phyloP scores from a whole-genome alignment of 2,113 vertebrate genomes.

The Phasianus colchicus region DNA sequence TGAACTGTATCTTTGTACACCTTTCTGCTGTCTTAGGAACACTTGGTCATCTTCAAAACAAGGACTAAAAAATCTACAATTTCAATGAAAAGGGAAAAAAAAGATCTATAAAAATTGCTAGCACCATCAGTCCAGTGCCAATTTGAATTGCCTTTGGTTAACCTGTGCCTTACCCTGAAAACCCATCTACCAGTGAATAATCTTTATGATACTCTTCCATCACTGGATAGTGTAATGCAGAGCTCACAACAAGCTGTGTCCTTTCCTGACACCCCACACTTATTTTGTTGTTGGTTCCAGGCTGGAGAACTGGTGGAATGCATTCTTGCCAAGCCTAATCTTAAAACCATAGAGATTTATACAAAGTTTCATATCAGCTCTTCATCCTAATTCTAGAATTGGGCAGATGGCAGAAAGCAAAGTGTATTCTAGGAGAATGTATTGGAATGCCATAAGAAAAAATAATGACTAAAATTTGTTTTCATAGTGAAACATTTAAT shows the following conservation, averaged over 20 bases:
- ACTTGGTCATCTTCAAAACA: not conserved
- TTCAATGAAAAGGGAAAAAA: not conserved
- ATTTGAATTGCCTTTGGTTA: not conserved
- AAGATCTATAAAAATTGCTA: not conserved
- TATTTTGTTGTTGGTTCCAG: slow-evolving; percentile 22
- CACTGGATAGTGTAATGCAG: not conserved
- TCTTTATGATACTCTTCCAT: not conserved
- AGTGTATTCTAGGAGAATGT: not conserved
- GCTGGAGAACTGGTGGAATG: slow-evolving; percentile 28
- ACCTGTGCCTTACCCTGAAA: not conserved
- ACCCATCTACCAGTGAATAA: not conserved
- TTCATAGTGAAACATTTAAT: slow-evolving; percentile 52
- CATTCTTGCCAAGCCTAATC: slow-evolving; percentile 19
- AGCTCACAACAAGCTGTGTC: slow-evolving; percentile 17
- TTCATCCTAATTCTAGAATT: slow-evolving; percentile 34
- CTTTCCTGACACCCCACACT: slow-evolving; percentile 20
- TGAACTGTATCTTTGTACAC: not conserved
- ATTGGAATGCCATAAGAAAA: slow-evolving; percentile 44
- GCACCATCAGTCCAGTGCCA: not conserved
- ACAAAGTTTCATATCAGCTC: not conserved
- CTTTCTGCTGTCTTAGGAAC: not conserved
- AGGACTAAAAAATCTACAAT: not conserved
- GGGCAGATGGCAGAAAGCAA: not conserved
- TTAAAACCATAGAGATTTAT: slow-evolving; percentile 34
- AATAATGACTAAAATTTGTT: slow-evolving; percentile 52